Percentiles rank a stretch among this genome's conserved stretches.
These are phyloP conservation scores for Ctenopoma kingsleyae DNA, from an alignment of 2,797 vertebrate species.

Conservation along the genomic window DNA sequence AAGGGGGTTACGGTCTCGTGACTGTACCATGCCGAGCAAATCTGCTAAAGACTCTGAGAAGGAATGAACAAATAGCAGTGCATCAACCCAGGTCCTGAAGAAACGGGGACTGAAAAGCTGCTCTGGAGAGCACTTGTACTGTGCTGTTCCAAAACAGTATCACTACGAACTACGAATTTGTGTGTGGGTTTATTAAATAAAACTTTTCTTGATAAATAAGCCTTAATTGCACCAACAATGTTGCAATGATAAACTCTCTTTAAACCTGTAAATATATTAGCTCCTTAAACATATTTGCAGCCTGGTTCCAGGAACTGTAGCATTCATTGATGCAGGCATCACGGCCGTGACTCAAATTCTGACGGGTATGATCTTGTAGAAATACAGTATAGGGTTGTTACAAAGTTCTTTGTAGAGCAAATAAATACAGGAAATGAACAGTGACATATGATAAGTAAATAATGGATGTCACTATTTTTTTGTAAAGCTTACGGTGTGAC, in stretches of 20 bases:
- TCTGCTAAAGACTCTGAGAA: slow-evolving; percentile 35
- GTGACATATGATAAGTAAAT: neutral
- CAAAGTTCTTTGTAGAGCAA: neutral
- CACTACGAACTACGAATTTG: neutral
- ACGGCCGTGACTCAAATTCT: slow-evolving; percentile 4
- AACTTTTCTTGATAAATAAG: slow-evolving; percentile 7
- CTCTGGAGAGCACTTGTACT: neutral
- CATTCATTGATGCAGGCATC: neutral
- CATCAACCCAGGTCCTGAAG: neutral
- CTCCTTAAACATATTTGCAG: slow-evolving; percentile 8
- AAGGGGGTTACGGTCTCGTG: slow-evolving; percentile 49
- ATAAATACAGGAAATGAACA: neutral
- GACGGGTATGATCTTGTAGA: neutral
- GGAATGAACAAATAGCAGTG: slow-evolving; percentile 16
- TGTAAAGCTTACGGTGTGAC: neutral
- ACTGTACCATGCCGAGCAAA: slow-evolving; percentile 36
- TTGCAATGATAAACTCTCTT: neutral
- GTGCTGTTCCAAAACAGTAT: neutral
- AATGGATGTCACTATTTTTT: neutral
- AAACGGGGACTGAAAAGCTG: slow-evolving; percentile 22
- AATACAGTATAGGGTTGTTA: neutral
- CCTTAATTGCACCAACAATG: slow-evolving; percentile 9
- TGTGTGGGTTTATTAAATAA: neutral
- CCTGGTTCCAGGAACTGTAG: neutral
- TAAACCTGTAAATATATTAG: slow-evolving; percentile 4